phyloP scores from a whole-genome alignment of 2,888 invertebrate species.

The Anorthoa munda region DNA sequence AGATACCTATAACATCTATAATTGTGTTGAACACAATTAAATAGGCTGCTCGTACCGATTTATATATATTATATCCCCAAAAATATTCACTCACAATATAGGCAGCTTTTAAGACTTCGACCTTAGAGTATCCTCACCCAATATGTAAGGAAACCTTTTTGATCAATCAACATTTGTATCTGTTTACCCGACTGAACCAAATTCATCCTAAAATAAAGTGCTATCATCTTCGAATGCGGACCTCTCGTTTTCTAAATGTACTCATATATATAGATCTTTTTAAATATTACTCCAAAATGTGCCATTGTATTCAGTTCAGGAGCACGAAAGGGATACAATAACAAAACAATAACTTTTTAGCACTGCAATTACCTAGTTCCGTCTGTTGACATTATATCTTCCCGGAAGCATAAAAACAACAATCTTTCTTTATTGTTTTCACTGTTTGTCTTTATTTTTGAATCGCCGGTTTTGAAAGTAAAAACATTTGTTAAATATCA shows the following conservation, averaged over 20 bases:
- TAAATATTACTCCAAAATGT: neutral
- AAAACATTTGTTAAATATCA: slow-evolving; percentile 14
- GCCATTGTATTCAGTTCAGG: slow-evolving; percentile 8
- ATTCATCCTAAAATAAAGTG: slow-evolving; percentile 15
- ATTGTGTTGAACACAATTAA: neutral
- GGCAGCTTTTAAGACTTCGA: neutral
- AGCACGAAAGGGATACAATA: neutral
- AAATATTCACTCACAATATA: neutral
- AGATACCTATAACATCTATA: neutral
- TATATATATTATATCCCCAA: neutral
- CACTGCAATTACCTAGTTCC: slow-evolving; percentile 5
- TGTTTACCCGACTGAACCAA: slow-evolving; percentile 26
- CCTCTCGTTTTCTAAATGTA: slow-evolving; percentile 6
- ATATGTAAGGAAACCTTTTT: slow-evolving; percentile 27
- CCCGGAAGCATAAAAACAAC: neutral
- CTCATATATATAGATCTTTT: slow-evolving; percentile 9
- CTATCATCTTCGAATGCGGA: slow-evolving; percentile 7
- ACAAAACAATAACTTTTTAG: slow-evolving; percentile 7
- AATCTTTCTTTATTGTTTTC: slow-evolving; percentile 2
- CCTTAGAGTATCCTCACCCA: slow-evolving; percentile 3
- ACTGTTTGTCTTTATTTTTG: slow-evolving; percentile 40
- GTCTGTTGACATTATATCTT: slow-evolving; percentile 21
- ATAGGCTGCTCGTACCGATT: neutral
- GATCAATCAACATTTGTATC: slow-evolving; percentile 43
- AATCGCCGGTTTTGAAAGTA: slow-evolving; percentile 7